A percentile compares a stretch with the other conserved stretches of the same genome.
These are phyloP conservation scores for Epicauta chinensis DNA, from an alignment of 1,140 invertebrate species.

Conservation along the genomic window DNA sequence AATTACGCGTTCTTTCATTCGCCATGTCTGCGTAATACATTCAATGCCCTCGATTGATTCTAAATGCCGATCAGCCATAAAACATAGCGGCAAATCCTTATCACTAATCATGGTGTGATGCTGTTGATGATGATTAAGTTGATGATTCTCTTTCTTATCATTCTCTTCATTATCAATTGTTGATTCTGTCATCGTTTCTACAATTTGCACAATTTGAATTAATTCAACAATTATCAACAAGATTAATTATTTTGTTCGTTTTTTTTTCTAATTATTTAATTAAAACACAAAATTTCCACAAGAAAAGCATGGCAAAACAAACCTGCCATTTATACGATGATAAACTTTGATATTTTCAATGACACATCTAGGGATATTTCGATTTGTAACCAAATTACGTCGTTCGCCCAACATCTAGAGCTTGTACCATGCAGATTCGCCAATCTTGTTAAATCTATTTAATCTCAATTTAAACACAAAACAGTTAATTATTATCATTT, in stretches of 20 bases:
- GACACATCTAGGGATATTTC: not conserved
- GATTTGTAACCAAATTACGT: not conserved
- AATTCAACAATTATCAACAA: not conserved
- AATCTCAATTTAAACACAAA: too few species aligned
- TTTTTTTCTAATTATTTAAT: slow-evolving; percentile 2
- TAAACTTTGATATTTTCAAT: too few species aligned
- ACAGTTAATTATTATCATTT: too few species aligned
- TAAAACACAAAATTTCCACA: slow-evolving; percentile 6
- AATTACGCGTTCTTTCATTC: slow-evolving; percentile 83
- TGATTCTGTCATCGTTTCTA: slow-evolving; percentile 6
- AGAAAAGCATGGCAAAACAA: slow-evolving; percentile 11
- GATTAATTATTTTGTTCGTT: not conserved
- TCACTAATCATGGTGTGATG: slow-evolving; percentile 35
- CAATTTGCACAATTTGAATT: not conserved
- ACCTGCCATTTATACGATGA: slow-evolving; percentile 2
- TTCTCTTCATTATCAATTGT: slow-evolving; percentile 10
- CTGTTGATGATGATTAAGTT: too few species aligned
- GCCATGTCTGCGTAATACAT: slow-evolving; percentile 72
- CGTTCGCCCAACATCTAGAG: not conserved
- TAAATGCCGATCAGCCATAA: slow-evolving; percentile 63
- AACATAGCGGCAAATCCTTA: slow-evolving; percentile 60
- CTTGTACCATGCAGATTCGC: not conserved
- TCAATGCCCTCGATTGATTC: slow-evolving; percentile 70
- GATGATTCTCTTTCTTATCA: slow-evolving; percentile 3
- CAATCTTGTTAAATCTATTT: too few species aligned